A percentile compares a stretch with the other conserved stretches of the same genome.
These are phyloP conservation scores for Candidula unifasciata DNA, from an alignment of 2,888 invertebrate species.

Conservation along the genomic window DNA sequence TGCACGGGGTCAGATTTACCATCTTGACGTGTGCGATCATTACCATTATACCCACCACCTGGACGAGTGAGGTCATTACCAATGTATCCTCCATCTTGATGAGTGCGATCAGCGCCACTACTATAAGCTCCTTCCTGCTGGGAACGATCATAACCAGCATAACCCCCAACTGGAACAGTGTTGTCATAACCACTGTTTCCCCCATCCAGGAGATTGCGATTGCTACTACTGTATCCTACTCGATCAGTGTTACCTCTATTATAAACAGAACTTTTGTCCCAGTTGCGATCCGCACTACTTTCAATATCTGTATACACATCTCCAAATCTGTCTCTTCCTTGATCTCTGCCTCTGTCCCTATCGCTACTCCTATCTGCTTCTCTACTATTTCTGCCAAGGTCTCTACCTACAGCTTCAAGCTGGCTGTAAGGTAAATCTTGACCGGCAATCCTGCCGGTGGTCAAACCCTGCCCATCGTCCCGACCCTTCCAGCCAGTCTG, in stretches of 20 bases:
- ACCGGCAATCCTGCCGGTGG: conserved; percentile 3
- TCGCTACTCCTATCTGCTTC: conserved; percentile 60
- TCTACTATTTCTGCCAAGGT: conserved; percentile 59
- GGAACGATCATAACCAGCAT: not conserved
- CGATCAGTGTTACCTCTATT: conserved; percentile 38
- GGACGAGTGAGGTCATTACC: not conserved
- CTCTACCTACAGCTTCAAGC: conserved; percentile 38
- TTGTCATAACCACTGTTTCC: not conserved
- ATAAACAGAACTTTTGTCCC: conserved; percentile 39
- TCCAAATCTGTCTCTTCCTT: not conserved
- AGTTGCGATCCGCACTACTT: conserved; percentile 50
- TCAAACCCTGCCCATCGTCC: conserved; percentile 10
- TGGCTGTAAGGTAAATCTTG: conserved; percentile 40
- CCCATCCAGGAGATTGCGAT: not conserved
- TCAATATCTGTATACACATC: conserved; percentile 58
- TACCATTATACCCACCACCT: not conserved
- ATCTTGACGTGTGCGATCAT: not conserved
- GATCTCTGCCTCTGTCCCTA: conserved; percentile 35
- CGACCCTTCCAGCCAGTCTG: conserved; percentile 40
- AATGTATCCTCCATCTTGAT: conserved; percentile 13
- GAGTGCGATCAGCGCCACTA: not conserved
- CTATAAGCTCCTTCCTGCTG: not conserved
- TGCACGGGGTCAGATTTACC: too few species aligned
- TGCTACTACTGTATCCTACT: conserved; percentile 8
- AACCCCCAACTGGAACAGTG: too few species aligned